Conservation (phyloP, 2,797 vertebrate genomes). For the Peromyscus eremicus region DNA sequence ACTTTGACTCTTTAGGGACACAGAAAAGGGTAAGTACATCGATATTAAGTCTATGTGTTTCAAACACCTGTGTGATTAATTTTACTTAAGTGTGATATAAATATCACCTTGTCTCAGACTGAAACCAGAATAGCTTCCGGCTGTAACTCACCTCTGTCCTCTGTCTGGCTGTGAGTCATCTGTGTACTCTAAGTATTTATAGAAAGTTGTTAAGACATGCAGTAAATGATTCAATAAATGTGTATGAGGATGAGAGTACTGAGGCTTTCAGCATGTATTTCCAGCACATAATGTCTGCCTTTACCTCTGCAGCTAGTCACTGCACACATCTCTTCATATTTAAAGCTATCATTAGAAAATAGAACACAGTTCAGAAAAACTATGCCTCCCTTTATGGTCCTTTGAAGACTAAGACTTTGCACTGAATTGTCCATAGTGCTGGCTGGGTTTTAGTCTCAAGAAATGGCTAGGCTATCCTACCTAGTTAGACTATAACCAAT, state of each 20-base stretch:
- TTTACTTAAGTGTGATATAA: background rate
- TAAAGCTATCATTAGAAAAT: background rate
- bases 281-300: background rate
- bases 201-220: background rate
- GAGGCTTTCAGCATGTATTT: no score
- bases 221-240: background rate
- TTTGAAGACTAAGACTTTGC: background rate
- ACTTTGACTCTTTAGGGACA: background rate
- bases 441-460: background rate
- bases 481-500: background rate
- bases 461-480: background rate
- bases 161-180: background rate
- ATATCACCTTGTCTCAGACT: background rate
- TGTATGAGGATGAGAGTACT: background rate
- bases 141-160: background rate
- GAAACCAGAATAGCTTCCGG: background rate
- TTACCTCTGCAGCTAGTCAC: background rate
- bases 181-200: background rate
- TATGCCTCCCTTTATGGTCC: background rate
- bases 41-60: background rate
- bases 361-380: background rate
- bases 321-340: background rate
- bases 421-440: background rate
- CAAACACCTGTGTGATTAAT: background rate
- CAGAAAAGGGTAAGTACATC: background rate